Base-by-base conservation (phyloP, 2,797 vertebrate genomes). In the Gymnothorax javanicus region DNA sequence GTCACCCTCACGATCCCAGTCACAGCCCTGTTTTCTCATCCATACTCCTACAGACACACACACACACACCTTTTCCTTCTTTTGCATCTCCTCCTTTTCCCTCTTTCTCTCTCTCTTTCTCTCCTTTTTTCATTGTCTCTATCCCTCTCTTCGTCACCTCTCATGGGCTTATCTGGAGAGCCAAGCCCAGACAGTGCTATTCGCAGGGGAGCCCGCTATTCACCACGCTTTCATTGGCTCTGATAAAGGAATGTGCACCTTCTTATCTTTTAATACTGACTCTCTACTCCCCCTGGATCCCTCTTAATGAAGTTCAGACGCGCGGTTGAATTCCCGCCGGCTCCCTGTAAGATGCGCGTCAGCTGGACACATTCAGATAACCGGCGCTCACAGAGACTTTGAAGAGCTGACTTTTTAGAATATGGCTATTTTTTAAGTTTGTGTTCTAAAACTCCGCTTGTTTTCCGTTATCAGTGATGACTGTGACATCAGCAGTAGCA, bases 11-110 rank as follows among this genome's bases (percentile, higher is more conserved):
- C 64, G 57, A 20, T 54, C 25, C 52, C 77, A 73, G 13, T 12
- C 33, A 67, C 81, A 64, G 89, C 89, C 88, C 85, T 52, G 43
- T 57, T 87, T 85, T 87, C 85, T 58, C 87, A 82, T 88, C 88
- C 87, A 64, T 87, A 89, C 87, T 17, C 64, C 23, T 84, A 62
- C 58, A 50, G 75, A 25, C 54, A 87, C 89, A 83, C 86, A 87
- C 85, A 50, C 79, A 56, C 62, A 86, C 75, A 84, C 57, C 62
- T 86, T 86, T 64, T 77, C 88, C 79, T 87, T 87, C 87, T 85
- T 85, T 79, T 69, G 25, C 33, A 23, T 86, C 71, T 15, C 33
- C 2, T 85, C 79, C 81, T 85, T 64, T 17, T 20, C 86, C 87
- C 85, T 87, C 54, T 79, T 52, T 67, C 15, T 7, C 60, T 67